Base-by-base conservation (phyloP, 1,140 invertebrate species). In the Nephotettix cincticeps region DNA sequence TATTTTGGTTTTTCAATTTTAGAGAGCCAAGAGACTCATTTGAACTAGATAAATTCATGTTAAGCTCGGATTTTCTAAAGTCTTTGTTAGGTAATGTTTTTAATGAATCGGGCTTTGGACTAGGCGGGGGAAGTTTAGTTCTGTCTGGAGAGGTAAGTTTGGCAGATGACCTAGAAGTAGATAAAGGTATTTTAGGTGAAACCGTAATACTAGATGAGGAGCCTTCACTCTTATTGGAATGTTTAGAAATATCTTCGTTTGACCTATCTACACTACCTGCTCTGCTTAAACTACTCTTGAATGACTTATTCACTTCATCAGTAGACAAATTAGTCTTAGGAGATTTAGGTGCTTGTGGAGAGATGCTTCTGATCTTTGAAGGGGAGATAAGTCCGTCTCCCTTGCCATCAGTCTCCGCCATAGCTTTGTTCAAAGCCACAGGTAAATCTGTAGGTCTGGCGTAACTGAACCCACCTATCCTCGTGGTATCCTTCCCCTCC, bases 51-150 rank as follows among this genome's bases (percentile, higher is more conserved):
- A 73, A 51, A 69, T 86, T 87, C 84, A 90, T 90, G 77, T 92
- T 93, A 9, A 92, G 78, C 0, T 87, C 86, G 0, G 90, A 91
- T 78, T 93, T 92, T 13, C 90, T 83, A 76, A 91, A 91, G 77
- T 92, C 90, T 80, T 92, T 91, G 78, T 91, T 91, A 81, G 79
- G 9, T 82, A 81, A 19, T 80, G 66, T 79, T 82, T 82, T 71
- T 23, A 80, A 76, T n/a, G 74, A 73, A 65, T 85, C 84, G 27
- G 74, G 45, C 80, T 87, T 87, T 30, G 87, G 88, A 45, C 86
- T 81, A 74, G 85, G 84, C 0, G 87, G 88, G 43, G 87, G 88
- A 61, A 87, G 77, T 71, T 84, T 81, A 68, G 77, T 80, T 64
- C 76, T 77, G 70, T 74, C 74, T 51, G 70, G 66, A 28, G 69